Evolutionary conservation across 2,888 invertebrate genomes (phyloP).

Genomic region (Stenurella melanura): DNA sequence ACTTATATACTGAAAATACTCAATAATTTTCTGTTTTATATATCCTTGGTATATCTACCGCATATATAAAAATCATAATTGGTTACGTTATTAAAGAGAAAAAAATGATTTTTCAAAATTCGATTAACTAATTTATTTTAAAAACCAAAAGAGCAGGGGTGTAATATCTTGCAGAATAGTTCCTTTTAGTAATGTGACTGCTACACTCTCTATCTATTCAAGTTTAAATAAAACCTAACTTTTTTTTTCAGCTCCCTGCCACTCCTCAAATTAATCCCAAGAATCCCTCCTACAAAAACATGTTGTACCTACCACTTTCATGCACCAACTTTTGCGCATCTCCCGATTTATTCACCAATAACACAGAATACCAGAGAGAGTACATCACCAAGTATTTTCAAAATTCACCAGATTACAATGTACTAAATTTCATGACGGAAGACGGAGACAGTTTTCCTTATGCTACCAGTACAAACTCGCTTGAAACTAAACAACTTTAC

Average conservation of each 20-base stretch:
- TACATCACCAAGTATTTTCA: conserved; percentile 65
- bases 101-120: too few relatives aligned
- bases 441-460: conserved; percentile 64
- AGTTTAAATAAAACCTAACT: not conserved
- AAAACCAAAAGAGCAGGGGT: too few relatives aligned
- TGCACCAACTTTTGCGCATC: conserved; percentile 61
- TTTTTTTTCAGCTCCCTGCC: conserved; percentile 20
- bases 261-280: conserved; percentile 36
- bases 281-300: conserved; percentile 47
- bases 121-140: too few relatives aligned
- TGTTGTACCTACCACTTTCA: conserved; percentile 59
- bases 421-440: conserved; percentile 61
- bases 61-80: too few relatives aligned
- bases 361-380: conserved; percentile 62
- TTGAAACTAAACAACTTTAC: conserved; percentile 33
- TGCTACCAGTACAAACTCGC: conserved; percentile 55
- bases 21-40: too few relatives aligned
- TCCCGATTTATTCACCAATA: conserved; percentile 62
- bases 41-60: too few relatives aligned
- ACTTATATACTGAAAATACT: too few relatives aligned
- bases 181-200: too few relatives aligned
- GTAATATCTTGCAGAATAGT: too few relatives aligned
- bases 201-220: too few relatives aligned
- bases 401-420: conserved; percentile 60
- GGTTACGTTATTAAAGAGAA: too few relatives aligned